Evolutionary conservation across 2,888 invertebrate genomes (phyloP).

Genomic region (Synergus umbraculus): DNA sequence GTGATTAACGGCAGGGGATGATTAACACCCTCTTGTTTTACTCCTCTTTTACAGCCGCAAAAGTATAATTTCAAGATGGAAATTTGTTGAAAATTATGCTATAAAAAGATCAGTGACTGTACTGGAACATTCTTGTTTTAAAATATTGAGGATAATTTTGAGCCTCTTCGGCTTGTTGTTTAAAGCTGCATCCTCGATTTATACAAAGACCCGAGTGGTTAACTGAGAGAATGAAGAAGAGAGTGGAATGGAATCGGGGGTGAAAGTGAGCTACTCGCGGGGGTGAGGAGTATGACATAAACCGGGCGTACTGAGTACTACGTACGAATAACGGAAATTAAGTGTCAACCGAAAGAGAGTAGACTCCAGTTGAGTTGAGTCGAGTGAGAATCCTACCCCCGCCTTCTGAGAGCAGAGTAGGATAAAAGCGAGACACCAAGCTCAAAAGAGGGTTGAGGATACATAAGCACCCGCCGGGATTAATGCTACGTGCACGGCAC

Average conservation of each 20-base stretch:
- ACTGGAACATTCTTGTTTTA: too few species aligned
- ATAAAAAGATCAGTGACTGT: too few species aligned
- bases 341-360: conserved; percentile 75
- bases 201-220: conserved; percentile 60
- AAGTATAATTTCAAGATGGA: background rate
- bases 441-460: conserved; percentile 57
- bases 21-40: conserved; percentile 8
- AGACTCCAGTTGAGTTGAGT: conserved; percentile 58
- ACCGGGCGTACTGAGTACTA: conserved; percentile 69
- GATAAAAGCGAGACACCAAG: conserved; percentile 45
- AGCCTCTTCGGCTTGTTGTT: background rate
- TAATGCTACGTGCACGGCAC: conserved; percentile 74
- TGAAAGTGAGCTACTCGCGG: conserved; percentile 57
- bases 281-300: conserved; percentile 66
- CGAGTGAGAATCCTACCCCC: conserved; percentile 56
- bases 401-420: conserved; percentile 47
- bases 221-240: conserved; percentile 68
- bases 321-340: conserved; percentile 77
- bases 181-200: conserved; percentile 3
- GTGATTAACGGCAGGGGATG: conserved; percentile 40
- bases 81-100: background rate
- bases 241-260: conserved; percentile 55
- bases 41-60: background rate
- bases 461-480: conserved; percentile 68
- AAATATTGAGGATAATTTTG: background rate